Conservation (phyloP, 37 sponge, comb jelly and placozoan genomes). For the Hormiphora californensis region DNA sequence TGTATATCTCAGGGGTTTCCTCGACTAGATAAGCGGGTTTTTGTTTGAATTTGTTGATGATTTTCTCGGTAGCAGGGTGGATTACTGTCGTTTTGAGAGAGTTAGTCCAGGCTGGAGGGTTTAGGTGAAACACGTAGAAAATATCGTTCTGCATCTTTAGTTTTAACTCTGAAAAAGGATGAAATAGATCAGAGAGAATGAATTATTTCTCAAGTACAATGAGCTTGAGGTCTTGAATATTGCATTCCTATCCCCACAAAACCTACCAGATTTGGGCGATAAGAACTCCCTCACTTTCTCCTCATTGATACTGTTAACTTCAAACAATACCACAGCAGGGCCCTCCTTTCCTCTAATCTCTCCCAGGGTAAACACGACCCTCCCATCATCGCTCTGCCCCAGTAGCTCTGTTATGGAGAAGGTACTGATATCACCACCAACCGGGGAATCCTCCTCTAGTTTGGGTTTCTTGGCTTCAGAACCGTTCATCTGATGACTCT, state of each 20-base stretch:
- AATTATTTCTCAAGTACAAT: too few relatives aligned
- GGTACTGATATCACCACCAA: background rate
- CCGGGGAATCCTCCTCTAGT: too few relatives aligned
- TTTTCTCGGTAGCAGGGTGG: constrained; percentile 88
- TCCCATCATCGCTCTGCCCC: constrained; percentile 35
- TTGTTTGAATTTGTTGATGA: constrained; percentile 69
- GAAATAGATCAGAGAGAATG: too few relatives aligned
- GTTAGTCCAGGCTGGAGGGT: constrained; percentile 12
- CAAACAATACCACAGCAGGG: constrained; percentile 36
- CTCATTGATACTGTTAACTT: constrained; percentile 28
- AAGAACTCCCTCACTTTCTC: constrained; percentile 12
- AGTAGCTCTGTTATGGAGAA: constrained; percentile 1
- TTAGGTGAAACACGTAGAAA: constrained; percentile 67
- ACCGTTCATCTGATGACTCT: too few relatives aligned
- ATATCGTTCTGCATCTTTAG: constrained; percentile 77
- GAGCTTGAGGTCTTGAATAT: background rate
- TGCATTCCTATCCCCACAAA: background rate
- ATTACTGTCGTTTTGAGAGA: constrained; percentile 64
- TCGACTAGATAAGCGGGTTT: constrained; percentile 63
- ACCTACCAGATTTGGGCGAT: background rate
- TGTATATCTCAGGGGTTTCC: constrained; percentile 77
- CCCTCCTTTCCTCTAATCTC: background rate
- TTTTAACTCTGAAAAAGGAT: constrained; percentile 16
- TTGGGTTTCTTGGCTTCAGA: too few relatives aligned
- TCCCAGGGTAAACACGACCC: constrained; percentile 17